phyloP scores from a whole-genome alignment of 2,113 vertebrate species.

The Siphamia tubifer region DNA sequence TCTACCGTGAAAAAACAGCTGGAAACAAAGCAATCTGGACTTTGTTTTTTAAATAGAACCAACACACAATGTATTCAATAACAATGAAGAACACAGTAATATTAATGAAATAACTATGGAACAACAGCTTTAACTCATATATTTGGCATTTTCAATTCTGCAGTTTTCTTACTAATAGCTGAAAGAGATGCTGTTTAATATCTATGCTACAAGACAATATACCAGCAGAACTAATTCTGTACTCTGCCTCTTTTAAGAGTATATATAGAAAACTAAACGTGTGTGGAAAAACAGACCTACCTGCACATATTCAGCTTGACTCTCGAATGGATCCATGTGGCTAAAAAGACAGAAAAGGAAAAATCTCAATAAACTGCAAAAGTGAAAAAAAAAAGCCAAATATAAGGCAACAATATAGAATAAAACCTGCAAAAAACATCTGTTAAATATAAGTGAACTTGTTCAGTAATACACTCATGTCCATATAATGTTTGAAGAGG shows the following conservation, averaged over 20 bases:
- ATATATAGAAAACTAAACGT: not conserved
- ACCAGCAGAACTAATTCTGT: too few relatives aligned
- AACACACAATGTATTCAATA: too few relatives aligned
- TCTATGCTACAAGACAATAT: too few relatives aligned
- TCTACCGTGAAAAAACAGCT: too few relatives aligned
- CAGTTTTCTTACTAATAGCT: too few relatives aligned
- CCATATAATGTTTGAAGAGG: constrained; percentile 34
- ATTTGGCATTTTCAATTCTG: too few relatives aligned
- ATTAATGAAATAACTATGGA: too few relatives aligned
- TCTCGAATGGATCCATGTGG: constrained; percentile 25
- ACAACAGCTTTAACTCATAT: too few relatives aligned
- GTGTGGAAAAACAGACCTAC: constrained; percentile 33
- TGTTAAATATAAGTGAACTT: not conserved
- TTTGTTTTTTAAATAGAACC: too few relatives aligned
- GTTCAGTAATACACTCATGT: constrained; percentile 1
- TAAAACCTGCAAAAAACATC: not conserved
- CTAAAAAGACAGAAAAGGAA: constrained; percentile 29
- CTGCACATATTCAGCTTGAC: constrained; percentile 32
- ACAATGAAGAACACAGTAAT: too few relatives aligned
- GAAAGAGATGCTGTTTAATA: too few relatives aligned
- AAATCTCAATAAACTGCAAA: not conserved
- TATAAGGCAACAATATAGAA: not conserved
- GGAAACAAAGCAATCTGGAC: too few relatives aligned
- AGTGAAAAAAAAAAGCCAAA: not conserved
- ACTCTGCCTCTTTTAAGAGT: not conserved